Base-by-base conservation (phyloP, 2,888 invertebrate genomes). In the Acholoe squamosa region DNA sequence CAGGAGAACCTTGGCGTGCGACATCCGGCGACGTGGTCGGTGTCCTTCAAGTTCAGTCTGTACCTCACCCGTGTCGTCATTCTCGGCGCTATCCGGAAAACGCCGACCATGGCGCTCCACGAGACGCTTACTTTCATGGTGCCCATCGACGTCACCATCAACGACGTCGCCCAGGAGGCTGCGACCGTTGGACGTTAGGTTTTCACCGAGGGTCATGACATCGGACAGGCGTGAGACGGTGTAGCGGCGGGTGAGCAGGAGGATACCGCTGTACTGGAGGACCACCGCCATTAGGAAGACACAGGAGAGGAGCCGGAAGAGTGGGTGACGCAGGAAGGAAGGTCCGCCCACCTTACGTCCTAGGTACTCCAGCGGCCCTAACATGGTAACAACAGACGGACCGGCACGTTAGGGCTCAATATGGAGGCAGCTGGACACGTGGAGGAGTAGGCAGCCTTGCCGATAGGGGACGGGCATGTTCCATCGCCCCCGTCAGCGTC, bases 241-340 rank as follows among this genome's bases (percentile, higher is more conserved):
- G 86, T 86, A 86, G 52, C 86, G 86, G 28, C 52, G 86, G 14
- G 86, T 86, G 16, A 84, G 43, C 25, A 86, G 52, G 0, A 86
- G 54, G 16, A 86, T 86, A 14, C 86, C 86, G 31, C 22, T 25
- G 56, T 86, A 86, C 86, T 86, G 86, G 28, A 86, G 54, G 0
- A 86, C 86, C 16, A 86, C 33, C 25, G 54, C 86, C 31, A 33
- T 33, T 28, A 86, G 52, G 31, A 86, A 86, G 16, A 86, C 14
- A 19, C 19, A 10, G 31, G 86, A 52, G 5, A 86, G 86, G 1
- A 52, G 25, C 31, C 31, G 25, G 86, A 86, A 54, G 5, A 54
- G 0, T 16, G 86, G 86, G 52, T 86, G 52, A 0, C 86, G 86
- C 52, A 86, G 80, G 80, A 33, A 34, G 14, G 71, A 28, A 19